Percentiles rank a stretch among this genome's conserved stretches.
Conservation (phyloP, 2,113 vertebrate species). For the Glaucidium brasilianum region DNA sequence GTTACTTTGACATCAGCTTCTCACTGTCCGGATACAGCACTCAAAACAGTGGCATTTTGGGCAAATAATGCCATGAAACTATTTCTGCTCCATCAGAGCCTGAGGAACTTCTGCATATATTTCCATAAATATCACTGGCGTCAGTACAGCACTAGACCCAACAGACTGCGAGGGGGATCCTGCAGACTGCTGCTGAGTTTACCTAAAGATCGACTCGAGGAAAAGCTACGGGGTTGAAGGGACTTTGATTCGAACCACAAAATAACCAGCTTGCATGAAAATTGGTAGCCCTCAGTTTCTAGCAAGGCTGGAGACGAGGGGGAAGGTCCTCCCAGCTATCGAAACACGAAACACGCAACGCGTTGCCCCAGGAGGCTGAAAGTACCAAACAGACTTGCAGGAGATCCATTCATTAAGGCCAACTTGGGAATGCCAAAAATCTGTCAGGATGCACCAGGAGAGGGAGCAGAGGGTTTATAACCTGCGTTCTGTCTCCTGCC, state of each 20-base stretch:
- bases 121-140: constrained; percentile 10
- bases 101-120: constrained; percentile 25
- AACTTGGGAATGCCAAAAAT: background rate
- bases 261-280: rapidly evolving
- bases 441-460: background rate
- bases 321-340: background rate
- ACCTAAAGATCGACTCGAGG: background rate
- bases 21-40: background rate
- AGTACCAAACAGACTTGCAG: rapidly evolving
- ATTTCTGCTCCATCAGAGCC: constrained; percentile 43
- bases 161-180: constrained; percentile 19
- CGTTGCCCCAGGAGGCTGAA: background rate
- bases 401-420: background rate
- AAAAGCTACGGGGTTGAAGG: background rate
- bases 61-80: constrained; percentile 28
- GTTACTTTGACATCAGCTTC: constrained; percentile 23
- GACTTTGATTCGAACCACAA: background rate
- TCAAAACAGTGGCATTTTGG: background rate
- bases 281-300: background rate
- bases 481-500: background rate
- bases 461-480: background rate
- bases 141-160: background rate
- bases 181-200: background rate
- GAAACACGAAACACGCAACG: rapidly evolving
- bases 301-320: background rate